Conservation (phyloP, 2,113 vertebrate species). For the cat (Felis catus) region F.catus_Fca126_mat1.0 CM031415.1:73377001-73377500, state of each 20-base stretch:
- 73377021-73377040: conserved; percentile 70
- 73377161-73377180: conserved; percentile 20
- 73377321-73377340: neutral
- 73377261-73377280: neutral
- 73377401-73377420: neutral
- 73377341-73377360: conserved; percentile 40
- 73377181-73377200: neutral
- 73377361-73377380: conserved; percentile 36
- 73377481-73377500: neutral
- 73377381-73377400: conserved; percentile 44
- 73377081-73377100: conserved; percentile 46
- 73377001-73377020: conserved; percentile 57
- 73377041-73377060: conserved; percentile 66
- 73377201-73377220: neutral
- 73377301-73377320: conserved; percentile 22
- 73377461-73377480: conserved; percentile 35
- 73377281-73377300: conserved; percentile 25
- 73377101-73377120: conserved; percentile 54
- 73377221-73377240: neutral
- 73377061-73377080: conserved; percentile 71
- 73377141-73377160: neutral
- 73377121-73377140: conserved; percentile 16
- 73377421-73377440: neutral
- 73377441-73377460: neutral
- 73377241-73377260: neutral